Evolutionary conservation across 2,797 vertebrate species (phyloP).

Genomic region (Cirrhinus molitorella): DNA sequence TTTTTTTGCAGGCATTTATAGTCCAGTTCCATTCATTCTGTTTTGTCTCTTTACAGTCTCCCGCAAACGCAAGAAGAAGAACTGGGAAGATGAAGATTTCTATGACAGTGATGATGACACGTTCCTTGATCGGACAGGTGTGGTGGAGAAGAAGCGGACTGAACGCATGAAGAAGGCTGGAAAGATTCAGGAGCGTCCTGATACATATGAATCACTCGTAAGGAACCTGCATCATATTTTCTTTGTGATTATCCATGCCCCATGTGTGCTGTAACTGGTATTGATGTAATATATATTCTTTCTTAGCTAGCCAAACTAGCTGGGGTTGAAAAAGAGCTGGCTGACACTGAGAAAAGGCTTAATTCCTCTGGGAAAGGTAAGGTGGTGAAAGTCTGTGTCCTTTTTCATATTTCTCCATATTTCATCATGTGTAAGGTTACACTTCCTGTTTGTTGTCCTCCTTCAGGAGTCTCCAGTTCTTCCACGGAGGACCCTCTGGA

Average conservation of each 20-base stretch:
- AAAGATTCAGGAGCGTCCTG: constrained; percentile 91
- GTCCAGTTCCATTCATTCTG: neutral
- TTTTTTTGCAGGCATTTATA: neutral
- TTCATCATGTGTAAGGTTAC: neutral
- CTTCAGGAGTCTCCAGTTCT: constrained; percentile 76
- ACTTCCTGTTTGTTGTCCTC: neutral
- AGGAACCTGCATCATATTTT: constrained; percentile 42
- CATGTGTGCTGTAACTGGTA: neutral
- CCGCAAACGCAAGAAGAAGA: constrained; percentile 94
- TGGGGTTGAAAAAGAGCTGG: constrained; percentile 87
- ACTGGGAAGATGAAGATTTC: constrained; percentile 98
- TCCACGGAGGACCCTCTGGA: constrained; percentile 91
- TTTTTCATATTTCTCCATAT: neutral
- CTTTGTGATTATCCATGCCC: neutral
- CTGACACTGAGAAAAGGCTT: constrained; percentile 87
- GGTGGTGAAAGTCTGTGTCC: neutral
- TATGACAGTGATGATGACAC: constrained; percentile 98
- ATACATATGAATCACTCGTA: constrained; percentile 93
- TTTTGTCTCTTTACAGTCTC: constrained; percentile 81
- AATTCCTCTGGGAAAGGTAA: constrained; percentile 84
- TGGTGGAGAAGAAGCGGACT: constrained; percentile 92
- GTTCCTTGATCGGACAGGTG: constrained; percentile 94
- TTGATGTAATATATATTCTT: neutral
- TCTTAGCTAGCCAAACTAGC: constrained; percentile 87
- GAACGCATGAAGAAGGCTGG: constrained; percentile 96